Evolutionary conservation across 2,797 vertebrate genomes (phyloP), one percentile per base, ranked within the genome.

Genomic region (Crocodylus rhombifer): DNA sequence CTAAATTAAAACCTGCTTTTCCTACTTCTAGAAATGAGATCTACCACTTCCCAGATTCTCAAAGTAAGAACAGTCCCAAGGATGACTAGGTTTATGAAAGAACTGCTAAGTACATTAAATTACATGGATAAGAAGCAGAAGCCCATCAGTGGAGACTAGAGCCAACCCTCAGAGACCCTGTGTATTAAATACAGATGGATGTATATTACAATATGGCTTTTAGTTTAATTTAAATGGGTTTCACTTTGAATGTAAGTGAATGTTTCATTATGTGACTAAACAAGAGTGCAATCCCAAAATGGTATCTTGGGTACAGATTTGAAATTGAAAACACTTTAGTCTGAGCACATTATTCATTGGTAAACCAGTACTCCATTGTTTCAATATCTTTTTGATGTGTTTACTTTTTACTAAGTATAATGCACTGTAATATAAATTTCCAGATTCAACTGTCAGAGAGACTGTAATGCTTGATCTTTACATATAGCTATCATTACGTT

Each of bases 241-340:
- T 90, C 56, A 76, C 62, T 96, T 86, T 69, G 74, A 94, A 94
- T 86, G 65, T 21, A 95, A 93, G 91, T 80, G 63, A 21, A 86
- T 33, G 82, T 83, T n/a, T 18, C 60, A 80, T 80, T 85, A 67
- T 69, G 77, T 51, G 25, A 85, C 28, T 90, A 84, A 90, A 80
- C 60, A 85, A 51, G 67, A 92, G 82, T 30, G 25, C 14, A 88
- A 88, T 90, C 82, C 74, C 83, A 67, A 89, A 95, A 80, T 23
- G 42, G 57, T 84, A 55, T 42, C 87, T 71, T 74, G 84, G 81
- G 89, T 80, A n/a, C 12, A 86, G 51, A 71, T 6, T 14, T 92
- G 87, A 85, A 92, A 95, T 82, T 91, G 91, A 96, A 86, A 92
- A 51, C 57, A n/a, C 21, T 77, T 73, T 2, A 80, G 57, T 63